These are phyloP conservation scores for Ariolimax columbianus DNA, from an alignment of 2,888 invertebrate species.

Conservation along the genomic window DNA sequence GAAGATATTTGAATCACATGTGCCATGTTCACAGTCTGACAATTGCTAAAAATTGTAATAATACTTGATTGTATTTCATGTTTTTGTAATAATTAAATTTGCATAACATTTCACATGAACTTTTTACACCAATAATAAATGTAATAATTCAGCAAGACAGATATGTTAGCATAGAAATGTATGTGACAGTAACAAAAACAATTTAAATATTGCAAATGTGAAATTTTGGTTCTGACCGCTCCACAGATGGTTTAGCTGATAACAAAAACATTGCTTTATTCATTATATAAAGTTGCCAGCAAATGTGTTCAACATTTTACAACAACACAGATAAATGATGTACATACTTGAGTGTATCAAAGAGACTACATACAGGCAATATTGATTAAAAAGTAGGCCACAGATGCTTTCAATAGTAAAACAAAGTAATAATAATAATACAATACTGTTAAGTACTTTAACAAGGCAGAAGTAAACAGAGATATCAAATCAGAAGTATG, in stretches of 20 bases:
- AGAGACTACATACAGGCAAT: neutral
- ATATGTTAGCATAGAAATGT: neutral
- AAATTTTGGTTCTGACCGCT: neutral
- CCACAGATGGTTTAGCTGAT: neutral
- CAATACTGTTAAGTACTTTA: conserved; percentile 27
- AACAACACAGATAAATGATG: neutral
- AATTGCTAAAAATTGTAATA: too few relatives aligned
- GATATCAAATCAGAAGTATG: conserved; percentile 23
- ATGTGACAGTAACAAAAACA: neutral
- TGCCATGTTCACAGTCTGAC: too few relatives aligned
- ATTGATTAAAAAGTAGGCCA: conserved; percentile 24
- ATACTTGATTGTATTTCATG: too few relatives aligned
- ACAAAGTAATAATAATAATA: conserved; percentile 8
- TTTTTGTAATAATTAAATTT: too few relatives aligned
- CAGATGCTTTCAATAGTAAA: conserved; percentile 11
- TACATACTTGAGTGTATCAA: neutral
- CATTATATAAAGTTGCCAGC: neutral
- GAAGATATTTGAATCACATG: too few relatives aligned
- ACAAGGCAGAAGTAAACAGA: conserved; percentile 42
- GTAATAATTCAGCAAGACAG: too few relatives aligned
- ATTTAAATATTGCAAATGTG: neutral
- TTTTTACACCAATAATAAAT: too few relatives aligned
- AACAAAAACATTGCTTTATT: conserved; percentile 12
- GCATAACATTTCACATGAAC: too few relatives aligned
- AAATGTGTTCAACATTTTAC: neutral